Evolutionary conservation across 2,888 invertebrate genomes (phyloP), one percentile per base, ranked within the genome.

Genomic region (Dioctria rufipes): DNA sequence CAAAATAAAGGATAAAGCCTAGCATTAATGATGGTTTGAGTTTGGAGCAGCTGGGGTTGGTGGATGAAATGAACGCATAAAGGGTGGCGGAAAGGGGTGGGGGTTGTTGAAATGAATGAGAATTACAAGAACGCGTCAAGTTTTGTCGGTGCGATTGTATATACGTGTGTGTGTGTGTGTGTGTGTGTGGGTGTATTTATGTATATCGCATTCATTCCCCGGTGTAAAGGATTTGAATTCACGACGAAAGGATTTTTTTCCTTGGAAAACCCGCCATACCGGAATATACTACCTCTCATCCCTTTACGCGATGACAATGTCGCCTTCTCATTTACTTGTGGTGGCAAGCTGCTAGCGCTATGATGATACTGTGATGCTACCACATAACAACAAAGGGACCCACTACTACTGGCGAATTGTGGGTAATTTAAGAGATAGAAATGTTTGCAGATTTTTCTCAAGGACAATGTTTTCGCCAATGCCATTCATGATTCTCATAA

Each of bases 211-310:
- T 58, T 60, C 73, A 73, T 73, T 43, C 46, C 49, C 5, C 39
- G 25, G 46, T 8, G 13, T 61, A 49, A 77, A 77, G 77, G 77
- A 77, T 61, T 77, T 77, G 77, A 77, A 77, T 46, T 63, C 49
- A 63, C 39, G 49, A n/a, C 77, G 77, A 63, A 77, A 77, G 77
- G 77, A 77, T 77, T 63, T 77, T 25, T 63, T 37, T 63, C 63
- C 6, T 46, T 5, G 63, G 63, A 46, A 43, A 63, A 77, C 61
- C 77, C 77, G 63, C 77, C 46, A 63, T 42, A 63, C 49, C 63
- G n/a, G 37, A 37, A 77, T 49, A 40, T 25, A 25, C 25, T 25
- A 25, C 25, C 25, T 25, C 25, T 25, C 25, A 25, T 25, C 77
- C 77, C 43, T 63, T 63, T 63, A 77, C 46, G 9, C 77, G 37